Base-by-base conservation (phyloP, 2,797 vertebrate species). In the Gorsachius magnificus region DNA sequence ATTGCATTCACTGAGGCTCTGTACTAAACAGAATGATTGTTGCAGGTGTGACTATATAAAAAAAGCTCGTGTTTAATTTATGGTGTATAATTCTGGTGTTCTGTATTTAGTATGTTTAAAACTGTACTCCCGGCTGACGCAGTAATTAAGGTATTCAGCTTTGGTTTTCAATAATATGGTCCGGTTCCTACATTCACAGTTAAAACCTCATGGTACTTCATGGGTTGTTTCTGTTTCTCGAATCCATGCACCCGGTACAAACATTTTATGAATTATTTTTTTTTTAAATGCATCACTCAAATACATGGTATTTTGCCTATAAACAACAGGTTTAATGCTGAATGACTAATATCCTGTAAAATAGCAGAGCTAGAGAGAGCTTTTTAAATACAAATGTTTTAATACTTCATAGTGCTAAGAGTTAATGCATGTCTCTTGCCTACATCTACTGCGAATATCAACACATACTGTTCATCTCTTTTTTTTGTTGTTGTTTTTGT, bases 371-470 rank as follows among this genome's bases (percentile, higher is more conserved):
- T 82, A 85, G 66, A 89, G 65, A 79, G 66, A 91, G 79, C 77
- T 71, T 96, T 89, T 91, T 43, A 96, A 95, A 77, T 95, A 75
- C 69, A 94, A 97, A 92, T 95, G 86, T 97, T 95, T 94, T 95
- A 96, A 89, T 77, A 88, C 10, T 93, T 29, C 58, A 25, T 68
- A 92, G 70, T 87, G 94, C 96, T 90, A 95, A 95, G 69, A 97
- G 60, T 93, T 95, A 97, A 96, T 97, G 97, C 97, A 93, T 97
- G 96, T 94, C 93, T 94, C 89, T 97, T 97, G 89, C 87, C 89
- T 96, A 65, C 84, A 96, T 92, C 87, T 90, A 85, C 85, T 90
- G 92, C 87, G 93, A 78, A 93, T 97, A 97, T 91, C 80, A 90
- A 93, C 68, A 90, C 57, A 82, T 91, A 89, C 83, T 50, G 93